phyloP scores from a whole-genome alignment of 1,140 invertebrate genomes.

The Anastrepha obliqua region DNA sequence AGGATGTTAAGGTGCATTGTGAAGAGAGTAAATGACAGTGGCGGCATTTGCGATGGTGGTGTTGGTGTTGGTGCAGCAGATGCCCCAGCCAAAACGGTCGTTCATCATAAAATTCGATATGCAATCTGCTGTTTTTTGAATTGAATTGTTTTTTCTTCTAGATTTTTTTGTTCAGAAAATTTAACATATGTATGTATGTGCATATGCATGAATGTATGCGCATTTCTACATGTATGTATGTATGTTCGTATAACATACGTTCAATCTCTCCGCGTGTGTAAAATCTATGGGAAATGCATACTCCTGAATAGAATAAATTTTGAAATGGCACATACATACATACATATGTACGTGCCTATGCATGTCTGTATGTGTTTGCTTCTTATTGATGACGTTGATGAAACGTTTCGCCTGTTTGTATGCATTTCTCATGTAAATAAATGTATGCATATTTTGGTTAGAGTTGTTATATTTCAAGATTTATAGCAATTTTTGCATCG shows the following conservation, averaged over 20 bases:
- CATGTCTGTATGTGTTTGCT: not conserved
- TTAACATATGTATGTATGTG: conserved; percentile 19
- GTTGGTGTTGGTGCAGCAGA: conserved; percentile 8
- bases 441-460: not conserved
- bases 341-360: not conserved
- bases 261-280: not conserved
- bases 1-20: conserved; percentile 16
- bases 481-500: conserved; percentile 1
- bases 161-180: not conserved
- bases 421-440: not conserved
- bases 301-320: not conserved
- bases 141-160: not conserved
- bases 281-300: not conserved
- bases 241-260: not conserved
- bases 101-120: conserved; percentile 51
- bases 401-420: not conserved
- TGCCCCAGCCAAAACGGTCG: not conserved
- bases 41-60: not conserved
- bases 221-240: too few species aligned
- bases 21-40: not conserved
- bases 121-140: conserved; percentile 30
- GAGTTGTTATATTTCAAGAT: not conserved
- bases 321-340: conserved; percentile 22
- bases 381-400: conserved; percentile 35
- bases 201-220: too few species aligned